These are phyloP conservation scores for Gulo gulo DNA, from an alignment of 2,113 vertebrate species.

Conservation along the genomic window DNA sequence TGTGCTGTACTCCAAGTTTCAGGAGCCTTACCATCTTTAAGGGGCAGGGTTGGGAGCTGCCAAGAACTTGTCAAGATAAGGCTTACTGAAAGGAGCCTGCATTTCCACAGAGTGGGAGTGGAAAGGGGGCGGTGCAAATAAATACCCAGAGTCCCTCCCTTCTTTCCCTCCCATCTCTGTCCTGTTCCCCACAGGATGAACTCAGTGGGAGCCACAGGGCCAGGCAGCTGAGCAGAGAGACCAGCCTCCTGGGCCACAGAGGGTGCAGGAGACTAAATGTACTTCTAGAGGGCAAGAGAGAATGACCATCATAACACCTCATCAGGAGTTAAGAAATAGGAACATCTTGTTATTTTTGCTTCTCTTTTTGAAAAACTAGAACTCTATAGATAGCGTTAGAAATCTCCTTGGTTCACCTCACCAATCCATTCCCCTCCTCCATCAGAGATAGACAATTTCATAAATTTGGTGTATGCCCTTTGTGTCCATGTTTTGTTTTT, in stretches of 20 bases:
- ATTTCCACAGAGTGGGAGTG: neutral
- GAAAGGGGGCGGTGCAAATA: neutral
- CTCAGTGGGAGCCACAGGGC: neutral
- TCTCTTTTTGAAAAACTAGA: neutral
- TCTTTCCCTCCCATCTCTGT: neutral
- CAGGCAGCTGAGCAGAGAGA: neutral
- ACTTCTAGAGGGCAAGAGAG: neutral
- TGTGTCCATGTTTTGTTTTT: neutral
- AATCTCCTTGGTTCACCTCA: neutral
- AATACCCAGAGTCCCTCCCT: neutral
- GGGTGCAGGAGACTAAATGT: neutral
- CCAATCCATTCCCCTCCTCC: neutral
- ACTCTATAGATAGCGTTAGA: neutral
- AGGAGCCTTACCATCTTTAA: neutral
- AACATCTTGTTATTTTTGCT: neutral
- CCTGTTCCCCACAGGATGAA: neutral
- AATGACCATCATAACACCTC: neutral
- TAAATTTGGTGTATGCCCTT: neutral
- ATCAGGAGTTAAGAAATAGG: neutral
- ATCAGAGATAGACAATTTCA: neutral
- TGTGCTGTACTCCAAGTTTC: neutral
- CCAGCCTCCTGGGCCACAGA: neutral
- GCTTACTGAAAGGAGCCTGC: neutral
- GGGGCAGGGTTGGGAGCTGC: neutral
- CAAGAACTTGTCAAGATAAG: neutral